Conservation (phyloP, 2,113 vertebrate genomes). For the Pedionomus torquatus region DNA sequence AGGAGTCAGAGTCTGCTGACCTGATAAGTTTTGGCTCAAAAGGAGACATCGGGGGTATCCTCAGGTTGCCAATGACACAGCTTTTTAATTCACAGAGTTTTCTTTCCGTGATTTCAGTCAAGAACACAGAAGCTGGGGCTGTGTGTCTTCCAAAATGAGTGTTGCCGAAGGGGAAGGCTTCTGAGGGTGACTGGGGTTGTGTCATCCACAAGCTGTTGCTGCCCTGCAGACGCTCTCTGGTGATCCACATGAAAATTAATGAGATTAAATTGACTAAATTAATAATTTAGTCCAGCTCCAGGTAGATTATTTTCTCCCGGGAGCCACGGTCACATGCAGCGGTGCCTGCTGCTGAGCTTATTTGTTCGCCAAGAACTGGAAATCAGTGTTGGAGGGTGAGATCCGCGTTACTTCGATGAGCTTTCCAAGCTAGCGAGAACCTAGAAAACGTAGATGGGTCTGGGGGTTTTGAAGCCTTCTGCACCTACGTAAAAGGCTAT, state of each 20-base stretch:
- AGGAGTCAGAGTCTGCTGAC: background rate
- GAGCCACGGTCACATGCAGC: background rate
- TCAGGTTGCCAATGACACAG: background rate
- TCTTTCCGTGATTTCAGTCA: background rate
- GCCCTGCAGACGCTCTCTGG: conserved; percentile 6
- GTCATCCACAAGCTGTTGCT: background rate
- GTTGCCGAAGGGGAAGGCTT: background rate
- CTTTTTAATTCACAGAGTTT: background rate
- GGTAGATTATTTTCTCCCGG: background rate
- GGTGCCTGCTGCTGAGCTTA: background rate
- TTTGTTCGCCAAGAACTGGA: background rate
- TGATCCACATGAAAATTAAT: conserved; percentile 25
- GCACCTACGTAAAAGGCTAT: background rate
- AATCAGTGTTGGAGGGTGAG: background rate
- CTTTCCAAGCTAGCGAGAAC: background rate
- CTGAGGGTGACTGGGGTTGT: background rate
- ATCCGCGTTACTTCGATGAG: background rate
- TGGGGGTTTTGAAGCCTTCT: background rate
- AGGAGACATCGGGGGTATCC: background rate
- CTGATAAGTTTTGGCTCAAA: background rate
- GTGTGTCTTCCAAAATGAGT: background rate
- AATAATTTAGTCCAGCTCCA: background rate
- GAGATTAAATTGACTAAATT: too few species aligned
- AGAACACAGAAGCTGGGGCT: background rate
- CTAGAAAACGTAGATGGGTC: background rate